Conservation (phyloP, 2,888 invertebrate species). For the Eristalis pertinax region DNA sequence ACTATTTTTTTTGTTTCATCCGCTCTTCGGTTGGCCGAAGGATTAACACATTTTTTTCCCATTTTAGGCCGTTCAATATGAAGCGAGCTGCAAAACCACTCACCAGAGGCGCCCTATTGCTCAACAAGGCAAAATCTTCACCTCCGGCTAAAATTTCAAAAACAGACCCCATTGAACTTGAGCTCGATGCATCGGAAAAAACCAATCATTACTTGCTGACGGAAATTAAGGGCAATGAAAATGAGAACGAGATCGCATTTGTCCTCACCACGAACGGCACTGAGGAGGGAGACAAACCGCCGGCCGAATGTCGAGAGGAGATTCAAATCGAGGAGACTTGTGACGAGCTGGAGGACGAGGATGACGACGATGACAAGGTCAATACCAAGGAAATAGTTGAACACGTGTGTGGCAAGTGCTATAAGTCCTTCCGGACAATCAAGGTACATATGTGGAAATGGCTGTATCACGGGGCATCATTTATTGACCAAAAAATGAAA, state of each 20-base stretch:
- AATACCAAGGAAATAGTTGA: conserved; percentile 78
- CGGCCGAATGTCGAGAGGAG: conserved; percentile 44
- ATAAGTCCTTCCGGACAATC: conserved; percentile 78
- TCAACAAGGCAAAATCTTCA: conserved; percentile 8
- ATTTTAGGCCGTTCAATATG: background rate
- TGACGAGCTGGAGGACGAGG: background rate
- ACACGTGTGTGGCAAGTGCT: conserved; percentile 81
- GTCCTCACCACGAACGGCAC: conserved; percentile 21
- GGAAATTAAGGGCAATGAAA: conserved; percentile 39
- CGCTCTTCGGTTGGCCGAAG: too few species aligned
- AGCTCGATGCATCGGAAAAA: background rate
- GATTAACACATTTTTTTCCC: background rate
- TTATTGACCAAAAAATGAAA: background rate
- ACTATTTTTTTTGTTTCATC: too few species aligned
- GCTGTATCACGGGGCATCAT: background rate
- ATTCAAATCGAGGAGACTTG: conserved; percentile 40
- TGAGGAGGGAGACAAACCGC: background rate
- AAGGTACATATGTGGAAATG: conserved; percentile 70
- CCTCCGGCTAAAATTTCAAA: background rate
- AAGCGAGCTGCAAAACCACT: background rate
- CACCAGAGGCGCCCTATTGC: background rate
- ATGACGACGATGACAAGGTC: conserved; percentile 53
- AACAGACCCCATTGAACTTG: background rate
- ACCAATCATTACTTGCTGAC: conserved; percentile 58
- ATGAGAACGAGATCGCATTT: conserved; percentile 49